Base-by-base conservation (phyloP, 1,140 invertebrate species). In the Choristoneura fumiferana region DNA sequence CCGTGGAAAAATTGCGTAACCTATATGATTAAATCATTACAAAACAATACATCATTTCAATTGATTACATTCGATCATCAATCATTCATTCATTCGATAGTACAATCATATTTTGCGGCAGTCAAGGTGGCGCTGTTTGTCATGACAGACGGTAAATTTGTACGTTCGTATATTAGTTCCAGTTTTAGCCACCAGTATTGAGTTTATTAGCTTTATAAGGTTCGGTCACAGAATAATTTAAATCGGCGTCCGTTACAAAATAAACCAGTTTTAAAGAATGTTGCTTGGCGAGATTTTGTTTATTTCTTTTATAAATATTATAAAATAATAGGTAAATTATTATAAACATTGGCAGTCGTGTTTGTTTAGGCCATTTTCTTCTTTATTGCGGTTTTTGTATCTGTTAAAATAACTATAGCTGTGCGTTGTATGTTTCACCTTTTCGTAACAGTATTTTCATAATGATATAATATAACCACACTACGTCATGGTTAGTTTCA, bases 31-130 rank as follows among this genome's bases (percentile, higher is more conserved):
- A 49, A 49, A 22, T 22, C 18, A 49, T 49, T 49, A n/a, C 17
- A 49, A 49, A 22, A 49, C 43, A 49, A 49, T 49, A 17, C 43
- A 49, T 49, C 43, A 49, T 49, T 49, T 49, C 43, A 49, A 49
- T 49, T 49, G 43, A 49, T 49, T 22, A 49, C 43, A 29, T 29
- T 29, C 22, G 9, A 10, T 5, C 43, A 49, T 49, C 43, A 49
- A 49, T 49, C 43, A 49, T 49, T 49, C 43, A 49, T 49, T 49
- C 43, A 49, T 1, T 49, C 43, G 12, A 22, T 29, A 10, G 43
- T 18, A 8, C 43, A 49, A 49, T n/a, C 22, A 22, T 49, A 49
- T 22, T 29, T 29, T 29, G 22, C 22, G 22, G 2, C 6, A 29
- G 2, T 29, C 6, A 29, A 2, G 6, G 29, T 49, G 43, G n/a